These are phyloP conservation scores for Synaphobranchus kaupii DNA, from an alignment of 2,797 vertebrate species.

Conservation along the genomic window DNA sequence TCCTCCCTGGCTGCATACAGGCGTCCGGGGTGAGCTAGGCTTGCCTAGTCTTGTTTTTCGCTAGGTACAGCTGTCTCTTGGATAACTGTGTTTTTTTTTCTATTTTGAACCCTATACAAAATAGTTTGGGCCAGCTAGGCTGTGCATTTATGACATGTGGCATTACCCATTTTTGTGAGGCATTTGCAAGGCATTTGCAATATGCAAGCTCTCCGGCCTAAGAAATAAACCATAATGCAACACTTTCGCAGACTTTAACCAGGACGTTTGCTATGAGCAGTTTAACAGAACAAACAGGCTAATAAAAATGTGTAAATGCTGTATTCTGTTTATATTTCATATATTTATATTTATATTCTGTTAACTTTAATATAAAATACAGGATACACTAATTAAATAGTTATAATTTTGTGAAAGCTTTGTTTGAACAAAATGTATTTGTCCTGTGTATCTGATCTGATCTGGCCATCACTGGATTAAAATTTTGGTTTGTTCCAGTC, in stretches of 20 bases:
- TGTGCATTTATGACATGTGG: neutral
- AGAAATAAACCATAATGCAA: neutral
- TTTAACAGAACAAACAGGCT: neutral
- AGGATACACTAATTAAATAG: neutral
- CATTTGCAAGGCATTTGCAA: neutral
- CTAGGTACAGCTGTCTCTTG: neutral
- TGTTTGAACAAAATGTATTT: neutral
- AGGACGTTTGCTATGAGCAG: neutral
- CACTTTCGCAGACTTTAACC: neutral
- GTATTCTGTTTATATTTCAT: neutral
- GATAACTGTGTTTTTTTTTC: neutral
- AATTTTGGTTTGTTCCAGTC: neutral
- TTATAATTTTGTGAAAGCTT: neutral
- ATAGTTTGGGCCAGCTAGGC: neutral
- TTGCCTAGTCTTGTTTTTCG: neutral
- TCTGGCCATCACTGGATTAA: neutral
- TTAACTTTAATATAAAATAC: neutral
- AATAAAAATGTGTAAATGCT: neutral
- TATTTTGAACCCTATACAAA: neutral
- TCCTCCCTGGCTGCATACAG: too few species aligned
- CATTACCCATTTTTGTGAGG: neutral
- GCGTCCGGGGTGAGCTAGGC: too few species aligned
- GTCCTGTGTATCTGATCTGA: neutral
- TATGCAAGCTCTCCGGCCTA: neutral
- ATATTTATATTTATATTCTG: too few species aligned